These are phyloP conservation scores for Hirtodrosophila confusa DNA, from an alignment of 2,888 invertebrate species.

Conservation along the genomic window DNA sequence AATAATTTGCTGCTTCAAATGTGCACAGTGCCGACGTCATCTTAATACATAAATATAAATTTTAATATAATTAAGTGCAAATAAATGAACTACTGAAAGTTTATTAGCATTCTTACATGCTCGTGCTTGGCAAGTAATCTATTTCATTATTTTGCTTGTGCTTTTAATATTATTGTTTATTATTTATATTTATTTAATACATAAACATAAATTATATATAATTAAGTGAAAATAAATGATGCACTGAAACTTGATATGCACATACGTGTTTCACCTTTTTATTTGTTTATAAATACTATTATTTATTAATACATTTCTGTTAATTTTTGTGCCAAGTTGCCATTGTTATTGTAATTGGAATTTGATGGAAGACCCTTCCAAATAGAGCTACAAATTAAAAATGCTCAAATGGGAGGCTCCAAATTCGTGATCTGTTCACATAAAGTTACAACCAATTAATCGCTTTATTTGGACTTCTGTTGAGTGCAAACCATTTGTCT, in stretches of 20 bases:
- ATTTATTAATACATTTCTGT: too few species aligned
- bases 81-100: constrained; percentile 40
- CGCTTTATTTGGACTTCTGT: constrained; percentile 35
- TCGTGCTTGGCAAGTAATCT: not conserved
- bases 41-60: constrained; percentile 53
- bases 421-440: not conserved
- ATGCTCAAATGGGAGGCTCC: not conserved
- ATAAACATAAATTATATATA: constrained; percentile 49
- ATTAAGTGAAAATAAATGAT: constrained; percentile 40
- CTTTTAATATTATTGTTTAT: not conserved
- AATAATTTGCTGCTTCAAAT: constrained; percentile 57
- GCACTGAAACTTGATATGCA: constrained; percentile 42
- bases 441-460: constrained; percentile 40
- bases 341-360: not conserved
- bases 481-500: constrained; percentile 58
- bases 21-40: constrained; percentile 48
- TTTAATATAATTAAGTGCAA: constrained; percentile 39
- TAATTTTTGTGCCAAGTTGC: too few species aligned
- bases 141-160: not conserved
- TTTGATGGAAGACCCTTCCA: constrained; percentile 6
- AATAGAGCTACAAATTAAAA: constrained; percentile 9
- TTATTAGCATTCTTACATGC: constrained; percentile 29
- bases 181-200: constrained; percentile 37
- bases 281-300: not conserved
- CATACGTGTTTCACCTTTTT: constrained; percentile 10